Percentiles rank a stretch among this genome's conserved stretches.
These are phyloP conservation scores for Lepus oiostolus DNA, from an alignment of 2,797 vertebrate genomes.

Conservation along the genomic window DNA sequence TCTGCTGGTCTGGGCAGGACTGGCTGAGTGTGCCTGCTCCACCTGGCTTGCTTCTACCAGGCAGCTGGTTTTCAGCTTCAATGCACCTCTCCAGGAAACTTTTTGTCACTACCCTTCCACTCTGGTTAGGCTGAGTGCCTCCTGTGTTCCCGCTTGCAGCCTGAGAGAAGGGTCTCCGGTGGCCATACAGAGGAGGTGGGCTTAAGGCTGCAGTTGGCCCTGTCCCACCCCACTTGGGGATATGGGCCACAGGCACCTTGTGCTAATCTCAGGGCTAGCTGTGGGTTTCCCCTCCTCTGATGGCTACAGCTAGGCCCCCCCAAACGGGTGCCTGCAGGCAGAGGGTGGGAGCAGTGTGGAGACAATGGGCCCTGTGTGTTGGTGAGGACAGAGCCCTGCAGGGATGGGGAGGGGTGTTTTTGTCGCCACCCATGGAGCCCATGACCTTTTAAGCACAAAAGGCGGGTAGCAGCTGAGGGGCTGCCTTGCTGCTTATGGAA, in stretches of 20 bases:
- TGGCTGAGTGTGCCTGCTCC: not conserved
- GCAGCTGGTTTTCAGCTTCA: not conserved
- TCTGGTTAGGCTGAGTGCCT: not conserved
- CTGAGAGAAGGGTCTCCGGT: not conserved
- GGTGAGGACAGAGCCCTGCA: constrained; percentile 41
- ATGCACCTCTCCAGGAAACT: not conserved
- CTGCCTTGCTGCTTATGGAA: constrained; percentile 54
- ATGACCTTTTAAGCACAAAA: constrained; percentile 80
- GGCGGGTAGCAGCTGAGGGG: constrained; percentile 9
- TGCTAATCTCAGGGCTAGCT: constrained; percentile 24
- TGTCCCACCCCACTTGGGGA: not conserved
- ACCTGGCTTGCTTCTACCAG: not conserved
- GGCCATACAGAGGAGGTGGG: not conserved
- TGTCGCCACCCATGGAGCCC: constrained; percentile 64
- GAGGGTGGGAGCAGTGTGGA: constrained; percentile 47
- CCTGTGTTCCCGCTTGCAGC: not conserved
- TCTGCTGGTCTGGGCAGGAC: not conserved
- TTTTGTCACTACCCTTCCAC: not conserved
- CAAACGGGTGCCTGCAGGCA: not conserved
- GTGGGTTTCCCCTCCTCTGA: constrained; percentile 25
- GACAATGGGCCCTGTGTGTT: constrained; percentile 80
- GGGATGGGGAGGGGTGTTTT: constrained; percentile 69
- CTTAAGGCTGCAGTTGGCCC: not conserved
- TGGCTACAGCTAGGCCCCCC: constrained; percentile 23
- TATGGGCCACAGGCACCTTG: not conserved